Conservation (phyloP, 2,113 vertebrate genomes). For the Notarius quadriscutis region DNA sequence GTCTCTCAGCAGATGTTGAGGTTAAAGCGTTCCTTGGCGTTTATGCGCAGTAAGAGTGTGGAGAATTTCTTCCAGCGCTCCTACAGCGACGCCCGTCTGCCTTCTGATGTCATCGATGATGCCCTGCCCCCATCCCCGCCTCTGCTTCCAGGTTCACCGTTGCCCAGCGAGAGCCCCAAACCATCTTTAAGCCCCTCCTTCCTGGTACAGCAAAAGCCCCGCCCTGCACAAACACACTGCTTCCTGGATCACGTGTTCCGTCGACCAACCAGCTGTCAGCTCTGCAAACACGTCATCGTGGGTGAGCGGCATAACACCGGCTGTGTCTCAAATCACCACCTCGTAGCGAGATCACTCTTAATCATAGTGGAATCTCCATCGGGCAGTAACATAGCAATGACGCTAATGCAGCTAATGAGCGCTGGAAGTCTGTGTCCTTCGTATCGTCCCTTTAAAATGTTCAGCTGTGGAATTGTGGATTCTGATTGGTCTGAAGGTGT, state of each 20-base stretch:
- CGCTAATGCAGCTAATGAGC: background rate
- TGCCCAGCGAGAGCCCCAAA: constrained; percentile 68
- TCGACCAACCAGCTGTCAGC: constrained; percentile 84
- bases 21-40: constrained; percentile 85
- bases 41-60: constrained; percentile 89
- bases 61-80: constrained; percentile 91
- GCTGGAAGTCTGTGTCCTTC: background rate
- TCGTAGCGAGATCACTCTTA: background rate
- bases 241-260: constrained; percentile 90
- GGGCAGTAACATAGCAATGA: background rate
- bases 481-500: background rate
- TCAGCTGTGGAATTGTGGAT: background rate
- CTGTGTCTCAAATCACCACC: background rate
- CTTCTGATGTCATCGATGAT: constrained; percentile 79
- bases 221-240: constrained; percentile 77
- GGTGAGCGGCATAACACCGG: constrained; percentile 71
- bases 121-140: constrained; percentile 76
- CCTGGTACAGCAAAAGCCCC: constrained; percentile 58
- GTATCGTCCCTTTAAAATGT: background rate
- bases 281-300: constrained; percentile 88
- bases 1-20: constrained; percentile 76
- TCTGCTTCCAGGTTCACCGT: constrained; percentile 68
- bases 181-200: constrained; percentile 68
- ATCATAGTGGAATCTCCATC: too few species aligned
- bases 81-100: constrained; percentile 79